Base-by-base conservation (phyloP, 2,113 vertebrate genomes). In the Abramis brama region DNA sequence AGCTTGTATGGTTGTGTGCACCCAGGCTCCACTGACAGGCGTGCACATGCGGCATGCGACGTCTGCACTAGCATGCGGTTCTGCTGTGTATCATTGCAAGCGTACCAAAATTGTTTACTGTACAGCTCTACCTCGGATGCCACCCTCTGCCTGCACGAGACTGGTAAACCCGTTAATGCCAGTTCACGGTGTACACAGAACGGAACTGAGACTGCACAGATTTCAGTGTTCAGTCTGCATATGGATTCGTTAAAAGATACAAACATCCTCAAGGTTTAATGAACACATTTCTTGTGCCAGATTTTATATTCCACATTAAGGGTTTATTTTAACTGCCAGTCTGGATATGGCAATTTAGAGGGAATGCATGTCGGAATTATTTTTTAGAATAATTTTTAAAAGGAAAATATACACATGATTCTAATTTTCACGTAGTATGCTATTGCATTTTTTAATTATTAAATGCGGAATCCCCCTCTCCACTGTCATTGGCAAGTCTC, bases 41-140 rank as follows among this genome's bases (percentile, higher is more conserved):
- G 89, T 83, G 91, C 91, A 91, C 93, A 85, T 88, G 91, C 91
- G 89, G 89, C 87, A 92, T 60, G 89, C 87, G 89, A 91, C 82
- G 91, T 91, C 88, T 85, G 59, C 82, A 71, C 81, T 88, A 83
- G 88, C 90, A 90, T 79, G 89, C 90, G 90, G 91, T 92, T 91
- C 92, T 87, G 86, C 91, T 90, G 36, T 68, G 23, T 85, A 85
- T 71, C 64, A 79, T 83, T 85, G 85, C 86, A 84, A 59, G 79
- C 83, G 76, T 86, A 89, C 76, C 86, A 85, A 62, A 83, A 88
- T 81, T 85, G 87, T 87, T 86, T 80, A 88, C 84, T 88, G 88
- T 87, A 89, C 85, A 71, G 64, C 23, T 39, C 17, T 74, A 27
- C 30, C 39, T 64, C 66, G 13, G 47, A 59, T 83, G 66, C 81